Evolutionary conservation across 2,888 invertebrate genomes (phyloP), one percentile per base, ranked within the genome.

Genomic region (Caenorhabditis uteleia): DNA sequence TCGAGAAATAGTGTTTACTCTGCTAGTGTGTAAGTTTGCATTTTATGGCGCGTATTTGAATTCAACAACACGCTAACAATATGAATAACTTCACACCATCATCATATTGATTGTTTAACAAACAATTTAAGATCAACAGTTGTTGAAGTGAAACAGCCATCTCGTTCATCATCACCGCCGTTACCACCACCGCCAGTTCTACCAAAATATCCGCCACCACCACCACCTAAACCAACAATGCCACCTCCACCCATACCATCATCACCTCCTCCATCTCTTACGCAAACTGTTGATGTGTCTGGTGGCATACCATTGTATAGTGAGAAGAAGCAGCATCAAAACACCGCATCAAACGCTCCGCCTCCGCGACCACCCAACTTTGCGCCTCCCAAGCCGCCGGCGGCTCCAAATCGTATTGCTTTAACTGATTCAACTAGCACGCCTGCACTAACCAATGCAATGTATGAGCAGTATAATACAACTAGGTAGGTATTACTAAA

Each of bases 341-440:
- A 20, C 23, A 34, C 44, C 12, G 18, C 23, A 56, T 42, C 42
- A 56, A 56, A 45, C 43, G 27, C 38, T n/a, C 12, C 21, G 29
- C 50, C 62, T 26, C 62, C 67, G 21, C 61, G 56, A 43, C 64
- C 67, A 16, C 64, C 60, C 38, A 56, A 43, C 46, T 67, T 67
- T 12, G 60, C 67, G 36, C 67, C 67, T 34, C 70, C 70, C 29
- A 47, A 60, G 39, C 70, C 70, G 53, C 67, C 67, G 34, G 29
- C 29, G 16, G 2, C 18, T 12, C 26, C 3, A 21, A 46, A 33
- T 25, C 16, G 21, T 62, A 51, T 43, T 16, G 29, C 25, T 47
- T 33, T 55, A 42, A 58, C 53, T 33, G 53, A 50, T 42, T 44
- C 53, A 20, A 45, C 64, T 40, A 38, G 57, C 36, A 54, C 65